Conservation (phyloP, 2,888 invertebrate species). For the Ectropis crepuscularia region DNA sequence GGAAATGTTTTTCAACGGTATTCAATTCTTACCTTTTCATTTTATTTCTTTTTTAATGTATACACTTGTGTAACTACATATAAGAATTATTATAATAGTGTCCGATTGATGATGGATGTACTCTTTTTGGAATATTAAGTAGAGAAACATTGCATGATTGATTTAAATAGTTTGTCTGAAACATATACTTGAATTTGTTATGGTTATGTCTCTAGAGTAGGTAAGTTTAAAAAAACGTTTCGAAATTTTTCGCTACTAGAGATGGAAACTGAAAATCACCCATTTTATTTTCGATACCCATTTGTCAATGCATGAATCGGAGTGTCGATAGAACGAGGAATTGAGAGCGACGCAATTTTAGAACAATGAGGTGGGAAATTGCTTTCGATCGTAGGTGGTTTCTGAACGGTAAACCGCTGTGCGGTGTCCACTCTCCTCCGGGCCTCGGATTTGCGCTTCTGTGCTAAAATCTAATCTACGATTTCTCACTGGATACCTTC, state of each 20-base stretch:
- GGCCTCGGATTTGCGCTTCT: constrained; percentile 26
- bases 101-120: no score
- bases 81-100: no score
- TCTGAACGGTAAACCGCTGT: constrained; percentile 39
- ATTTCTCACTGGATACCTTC: neutral
- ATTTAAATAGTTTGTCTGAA: no score
- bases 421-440: constrained; percentile 29
- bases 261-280: constrained; percentile 37
- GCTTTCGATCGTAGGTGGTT: constrained; percentile 55
- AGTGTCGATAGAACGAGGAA: constrained; percentile 54
- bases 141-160: no score
- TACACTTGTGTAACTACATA: no score
- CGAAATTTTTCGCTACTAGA: constrained; percentile 10
- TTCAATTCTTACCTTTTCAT: no score
- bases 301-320: constrained; percentile 59
- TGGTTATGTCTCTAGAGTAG: neutral
- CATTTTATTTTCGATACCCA: constrained; percentile 56
- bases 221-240: constrained; percentile 7
- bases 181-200: no score
- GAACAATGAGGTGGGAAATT: constrained; percentile 77
- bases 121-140: no score
- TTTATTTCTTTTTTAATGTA: no score
- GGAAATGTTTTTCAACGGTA: no score
- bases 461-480: constrained; percentile 20
- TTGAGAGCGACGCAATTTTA: constrained; percentile 68